These are phyloP conservation scores for Arizona elegans DNA, from an alignment of 2,113 vertebrate species.

Conservation along the genomic window DNA sequence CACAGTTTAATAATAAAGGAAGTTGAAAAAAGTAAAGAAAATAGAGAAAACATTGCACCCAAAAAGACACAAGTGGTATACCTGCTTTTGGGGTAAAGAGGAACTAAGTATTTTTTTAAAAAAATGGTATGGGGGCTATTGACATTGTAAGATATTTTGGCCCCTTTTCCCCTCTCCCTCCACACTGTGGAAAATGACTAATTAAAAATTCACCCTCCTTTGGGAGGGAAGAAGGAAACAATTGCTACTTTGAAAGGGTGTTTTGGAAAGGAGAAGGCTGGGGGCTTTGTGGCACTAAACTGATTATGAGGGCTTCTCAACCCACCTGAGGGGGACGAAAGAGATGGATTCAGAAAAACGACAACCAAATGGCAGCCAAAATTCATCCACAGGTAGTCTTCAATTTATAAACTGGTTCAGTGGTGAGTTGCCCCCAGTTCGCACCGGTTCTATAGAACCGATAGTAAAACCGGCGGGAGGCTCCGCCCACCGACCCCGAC, in stretches of 20 bases:
- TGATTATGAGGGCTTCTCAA: background rate
- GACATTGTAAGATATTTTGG: conserved; percentile 49
- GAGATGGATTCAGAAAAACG: background rate
- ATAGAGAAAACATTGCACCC: conserved; percentile 48
- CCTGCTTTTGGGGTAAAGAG: conserved; percentile 34
- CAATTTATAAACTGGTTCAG: background rate
- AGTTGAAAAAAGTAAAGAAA: conserved; percentile 60
- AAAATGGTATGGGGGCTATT: background rate
- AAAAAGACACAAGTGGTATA: conserved; percentile 60
- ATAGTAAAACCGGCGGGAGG: too few species aligned
- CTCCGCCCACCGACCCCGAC: too few species aligned
- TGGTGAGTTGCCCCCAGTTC: too few species aligned
- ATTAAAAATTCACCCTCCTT: conserved; percentile 55
- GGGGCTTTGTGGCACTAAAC: background rate
- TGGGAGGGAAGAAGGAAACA: conserved; percentile 39
- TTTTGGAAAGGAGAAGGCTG: background rate
- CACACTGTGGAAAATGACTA: conserved; percentile 40
- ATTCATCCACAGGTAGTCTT: background rate
- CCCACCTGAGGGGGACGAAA: too few species aligned
- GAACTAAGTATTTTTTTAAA: conserved; percentile 16
- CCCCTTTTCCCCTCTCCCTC: conserved; percentile 41
- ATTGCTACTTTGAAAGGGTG: background rate
- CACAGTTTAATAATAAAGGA: conserved; percentile 24
- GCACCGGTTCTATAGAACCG: too few species aligned
- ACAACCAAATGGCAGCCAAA: background rate